A percentile compares a stretch with the other conserved stretches of the same genome.
Evolutionary conservation across 2,113 vertebrate species (phyloP).

Genomic region (Illadopsis cleaveri): DNA sequence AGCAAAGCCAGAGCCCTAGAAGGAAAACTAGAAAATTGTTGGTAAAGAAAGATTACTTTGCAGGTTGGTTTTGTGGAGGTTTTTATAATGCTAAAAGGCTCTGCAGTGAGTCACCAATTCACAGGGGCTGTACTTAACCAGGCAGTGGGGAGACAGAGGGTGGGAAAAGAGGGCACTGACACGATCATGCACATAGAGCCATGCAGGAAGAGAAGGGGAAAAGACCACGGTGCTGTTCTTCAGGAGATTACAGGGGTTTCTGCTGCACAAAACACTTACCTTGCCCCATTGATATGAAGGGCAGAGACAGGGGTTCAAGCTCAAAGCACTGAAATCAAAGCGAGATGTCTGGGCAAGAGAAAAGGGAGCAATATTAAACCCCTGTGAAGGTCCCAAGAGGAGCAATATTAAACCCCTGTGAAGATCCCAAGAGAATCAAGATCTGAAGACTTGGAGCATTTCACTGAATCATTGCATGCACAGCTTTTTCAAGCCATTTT

Average conservation of each 20-base stretch:
- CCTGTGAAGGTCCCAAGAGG: not conserved
- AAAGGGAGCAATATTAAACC: not conserved
- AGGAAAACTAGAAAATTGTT: not conserved
- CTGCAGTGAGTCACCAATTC: not conserved
- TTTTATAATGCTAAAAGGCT: not conserved
- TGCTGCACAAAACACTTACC: not conserved
- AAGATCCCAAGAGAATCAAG: not conserved
- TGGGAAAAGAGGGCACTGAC: not conserved
- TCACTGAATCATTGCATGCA: not conserved
- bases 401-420: not conserved
- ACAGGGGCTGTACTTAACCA: not conserved
- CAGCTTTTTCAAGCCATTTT: not conserved
- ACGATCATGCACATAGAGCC: not conserved
- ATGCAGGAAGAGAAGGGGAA: not conserved
- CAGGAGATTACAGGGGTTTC: not conserved
- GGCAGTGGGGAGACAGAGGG: not conserved
- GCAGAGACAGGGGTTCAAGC: not conserved
- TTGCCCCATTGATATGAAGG: not conserved
- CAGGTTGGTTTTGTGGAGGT: not conserved
- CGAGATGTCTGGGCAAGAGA: not conserved
- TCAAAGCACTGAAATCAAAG: not conserved
- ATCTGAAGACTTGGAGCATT: not conserved
- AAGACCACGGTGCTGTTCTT: accelerated
- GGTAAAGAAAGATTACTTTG: not conserved
- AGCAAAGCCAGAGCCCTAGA: not conserved